These are phyloP conservation scores for Brassicogethes aeneus DNA, from an alignment of 2,888 invertebrate genomes.

Conservation along the genomic window DNA sequence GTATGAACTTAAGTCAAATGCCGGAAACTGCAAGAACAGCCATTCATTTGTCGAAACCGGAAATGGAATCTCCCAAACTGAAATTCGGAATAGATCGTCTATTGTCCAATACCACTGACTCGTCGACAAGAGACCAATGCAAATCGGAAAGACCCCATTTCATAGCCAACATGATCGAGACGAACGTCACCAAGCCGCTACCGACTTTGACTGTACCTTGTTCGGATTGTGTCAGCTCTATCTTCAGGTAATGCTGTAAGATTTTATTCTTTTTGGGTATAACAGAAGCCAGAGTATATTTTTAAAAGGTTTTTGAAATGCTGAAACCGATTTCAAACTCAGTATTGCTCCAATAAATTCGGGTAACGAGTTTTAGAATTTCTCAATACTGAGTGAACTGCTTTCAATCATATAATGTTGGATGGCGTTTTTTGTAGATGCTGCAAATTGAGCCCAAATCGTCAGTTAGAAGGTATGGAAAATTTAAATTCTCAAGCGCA, in stretches of 20 bases:
- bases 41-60: background rate
- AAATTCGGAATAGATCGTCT: slow-evolving; percentile 68
- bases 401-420: too few species aligned
- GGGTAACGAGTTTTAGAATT: too few species aligned
- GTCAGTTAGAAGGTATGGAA: background rate
- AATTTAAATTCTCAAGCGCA: background rate
- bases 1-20: slow-evolving; percentile 13
- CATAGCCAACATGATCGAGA: too few species aligned
- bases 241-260: slow-evolving; percentile 52
- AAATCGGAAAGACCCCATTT: slow-evolving; percentile 8
- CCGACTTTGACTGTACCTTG: slow-evolving; percentile 44
- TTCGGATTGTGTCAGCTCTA: slow-evolving; percentile 55
- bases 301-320: too few species aligned
- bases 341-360: too few species aligned
- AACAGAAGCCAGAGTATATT: slow-evolving; percentile 2
- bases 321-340: too few species aligned
- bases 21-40: slow-evolving; percentile 6
- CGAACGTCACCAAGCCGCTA: slow-evolving; percentile 26
- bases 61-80: slow-evolving; percentile 38
- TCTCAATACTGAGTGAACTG: too few species aligned
- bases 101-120: slow-evolving; percentile 44
- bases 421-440: background rate
- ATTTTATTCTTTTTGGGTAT: too few species aligned
- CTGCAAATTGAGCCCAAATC: background rate
- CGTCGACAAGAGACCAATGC: slow-evolving; percentile 8